phyloP scores from a whole-genome alignment of 2,113 vertebrate species.

The Cyprinodon variegatus region DNA sequence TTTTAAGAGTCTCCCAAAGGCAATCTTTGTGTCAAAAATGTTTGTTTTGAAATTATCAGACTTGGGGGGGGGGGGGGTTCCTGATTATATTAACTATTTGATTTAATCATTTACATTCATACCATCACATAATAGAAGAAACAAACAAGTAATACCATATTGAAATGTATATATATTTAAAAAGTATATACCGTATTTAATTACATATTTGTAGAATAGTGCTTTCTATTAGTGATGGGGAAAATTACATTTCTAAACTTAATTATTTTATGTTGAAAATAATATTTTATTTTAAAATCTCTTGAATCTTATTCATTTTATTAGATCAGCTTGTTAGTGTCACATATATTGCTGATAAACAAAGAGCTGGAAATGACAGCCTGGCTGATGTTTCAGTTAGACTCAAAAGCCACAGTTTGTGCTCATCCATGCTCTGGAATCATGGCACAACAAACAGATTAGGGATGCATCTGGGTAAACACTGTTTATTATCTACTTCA shows the following conservation, averaged over 20 bases:
- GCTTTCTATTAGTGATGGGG: too few relatives aligned
- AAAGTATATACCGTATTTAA: too few relatives aligned
- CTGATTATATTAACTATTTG: not conserved
- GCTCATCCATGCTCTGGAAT: slow-evolving; percentile 2
- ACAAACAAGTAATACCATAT: not conserved
- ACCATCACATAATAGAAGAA: not conserved
- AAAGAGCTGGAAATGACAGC: not conserved
- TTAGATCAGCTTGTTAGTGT: too few relatives aligned
- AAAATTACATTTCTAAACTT: not conserved
- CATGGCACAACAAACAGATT: slow-evolving; percentile 13
- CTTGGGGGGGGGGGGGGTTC: too few relatives aligned
- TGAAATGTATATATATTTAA: not conserved
- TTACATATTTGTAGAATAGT: too few relatives aligned
- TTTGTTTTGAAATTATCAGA: too few relatives aligned
- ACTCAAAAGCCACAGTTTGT: slow-evolving; percentile 4
- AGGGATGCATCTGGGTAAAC: slow-evolving; percentile 8
- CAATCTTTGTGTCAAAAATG: not conserved
- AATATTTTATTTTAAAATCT: too few relatives aligned
- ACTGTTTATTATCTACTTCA: slow-evolving; percentile 26
- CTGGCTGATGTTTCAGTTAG: slow-evolving; percentile 1
- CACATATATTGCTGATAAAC: not conserved
- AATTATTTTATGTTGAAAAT: too few relatives aligned
- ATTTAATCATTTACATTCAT: not conserved
- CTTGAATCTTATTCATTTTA: too few relatives aligned
- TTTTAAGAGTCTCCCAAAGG: not conserved